Base-by-base conservation (phyloP, 64 coral and sea anemone genomes). In the Orbicella faveolata region DNA sequence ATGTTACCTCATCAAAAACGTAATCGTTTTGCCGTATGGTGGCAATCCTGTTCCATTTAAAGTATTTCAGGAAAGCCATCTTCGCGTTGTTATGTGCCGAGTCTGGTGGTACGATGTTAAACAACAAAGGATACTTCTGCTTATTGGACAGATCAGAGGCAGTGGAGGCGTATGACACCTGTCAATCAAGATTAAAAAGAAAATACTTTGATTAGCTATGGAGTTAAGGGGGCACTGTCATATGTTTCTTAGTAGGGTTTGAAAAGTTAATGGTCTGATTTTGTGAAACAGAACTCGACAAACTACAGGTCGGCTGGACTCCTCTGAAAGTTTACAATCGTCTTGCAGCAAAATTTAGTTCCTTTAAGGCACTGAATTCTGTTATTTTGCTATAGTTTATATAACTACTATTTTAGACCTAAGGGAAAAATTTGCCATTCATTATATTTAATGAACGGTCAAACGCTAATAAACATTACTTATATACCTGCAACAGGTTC, bases 111-210 rank as follows among this genome's bases (percentile, higher is more conserved):
- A 92, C 61, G 62, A 66, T 83, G 53, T 89, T 80, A 63, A 88
- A 92, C 13, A 92, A 26, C 51, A 95, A 44, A 1, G 83, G 89
- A 83, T 88, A 92, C 37, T 63, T 90, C 19, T 81, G 17, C 26
- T 35, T 66, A 23, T 83, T 76, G 10, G 78, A 82, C 17, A 81
- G 36, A 30, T 88, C 83, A 23, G 84, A 25, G 2, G 78, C 69
- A 76, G 26, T 81, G 65, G 78, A 76, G 7, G 83, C 84, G 16
- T 88, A 95, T 48, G 93, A 95, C 51, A 95, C 89, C 93, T 95
- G 63, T 25, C 17, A 87, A 77, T 36, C 0, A 87, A 78, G 51
- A 78, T 48, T 2, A 51, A 17, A 70, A n/a, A n/a, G 23, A 9
- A 6, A 23, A 9, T 68, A 25, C 0, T 68, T 68, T 64, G 64